Base-by-base conservation (phyloP, 2,113 vertebrate genomes). In the Pycnonotus jocosus region DNA sequence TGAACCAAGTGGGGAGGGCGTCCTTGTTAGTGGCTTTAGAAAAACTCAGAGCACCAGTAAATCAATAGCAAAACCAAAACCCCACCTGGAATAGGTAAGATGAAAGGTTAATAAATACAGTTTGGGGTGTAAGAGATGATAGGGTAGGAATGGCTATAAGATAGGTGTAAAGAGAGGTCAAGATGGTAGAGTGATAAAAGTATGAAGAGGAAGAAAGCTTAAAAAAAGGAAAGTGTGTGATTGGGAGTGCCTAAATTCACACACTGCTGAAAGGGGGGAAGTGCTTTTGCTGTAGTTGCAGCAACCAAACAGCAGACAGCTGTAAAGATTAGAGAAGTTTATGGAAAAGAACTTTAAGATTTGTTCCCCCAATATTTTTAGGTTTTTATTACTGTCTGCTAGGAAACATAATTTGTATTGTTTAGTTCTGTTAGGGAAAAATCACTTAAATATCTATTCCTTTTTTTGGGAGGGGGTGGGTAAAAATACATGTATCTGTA, bases 401-500 rank as follows among this genome's bases (percentile, higher is more conserved):
- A 37, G 44, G 35, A 76, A 74, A 15, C 11, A 14, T 58, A 24
- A 44, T 54, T 72, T 68, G 23, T 42, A 5, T 58, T 62, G 38
- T 48, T 56, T 51, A 56, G 8, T 24, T 85, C 5, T 19, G 21
- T 50, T 74, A 48, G 19, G 48, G 30, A 60, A 60, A 24, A 33
- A 60, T 51, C 25, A 60, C 37, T 60, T 60, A n/a, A 60, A 33
- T 4, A 4, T 8, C 16, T 64, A 4, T 22, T 79, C 17, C 38
- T 57, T 90, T 35, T 4, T 1, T 38, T 8, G 38, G 9, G 11
- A 3, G 12, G 12, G 4, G 2, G 7, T 38, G 38, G 38, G 38
- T 38, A 4, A 14, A 35, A 33, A 22, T 4, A 16, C 0, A 3
- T 13, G 10, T 27, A 12, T 27, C 1, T 74, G 1, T 50, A 5